Evolutionary conservation across 2,888 invertebrate genomes (phyloP).

Genomic region (Drosophila picticornis): DNA sequence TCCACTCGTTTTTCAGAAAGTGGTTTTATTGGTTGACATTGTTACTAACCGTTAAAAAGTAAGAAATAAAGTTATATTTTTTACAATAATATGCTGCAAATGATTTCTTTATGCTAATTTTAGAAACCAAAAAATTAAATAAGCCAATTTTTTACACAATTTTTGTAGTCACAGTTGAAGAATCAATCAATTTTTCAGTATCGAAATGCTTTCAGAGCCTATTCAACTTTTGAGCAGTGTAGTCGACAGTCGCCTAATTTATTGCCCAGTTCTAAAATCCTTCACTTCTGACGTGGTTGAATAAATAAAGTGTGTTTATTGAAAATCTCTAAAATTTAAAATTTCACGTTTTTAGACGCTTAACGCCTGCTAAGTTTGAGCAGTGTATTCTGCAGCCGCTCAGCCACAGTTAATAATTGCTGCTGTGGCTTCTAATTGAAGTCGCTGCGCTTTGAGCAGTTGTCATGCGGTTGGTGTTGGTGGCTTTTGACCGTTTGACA

Average conservation of each 20-base stretch:
- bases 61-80: too few species aligned
- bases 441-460: conserved; percentile 38
- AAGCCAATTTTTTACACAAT: not conserved
- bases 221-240: not conserved
- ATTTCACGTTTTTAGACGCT: not conserved
- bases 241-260: not conserved
- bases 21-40: not conserved
- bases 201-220: not conserved
- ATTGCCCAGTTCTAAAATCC: not conserved
- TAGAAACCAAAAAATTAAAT: not conserved
- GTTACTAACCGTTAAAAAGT: not conserved
- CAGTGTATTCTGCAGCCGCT: not conserved
- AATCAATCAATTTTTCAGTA: not conserved
- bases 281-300: not conserved
- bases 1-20: not conserved
- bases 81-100: not conserved
- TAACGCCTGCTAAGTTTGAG: not conserved
- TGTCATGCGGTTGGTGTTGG: conserved; percentile 35
- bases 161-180: not conserved
- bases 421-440: conserved; percentile 51
- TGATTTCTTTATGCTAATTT: not conserved
- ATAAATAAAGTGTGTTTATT: not conserved
- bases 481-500: not conserved
- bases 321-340: not conserved
- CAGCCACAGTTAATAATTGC: not conserved